Evolutionary conservation across 2,113 vertebrate genomes (phyloP).

Genomic region (Antechinus stuartii): DNA sequence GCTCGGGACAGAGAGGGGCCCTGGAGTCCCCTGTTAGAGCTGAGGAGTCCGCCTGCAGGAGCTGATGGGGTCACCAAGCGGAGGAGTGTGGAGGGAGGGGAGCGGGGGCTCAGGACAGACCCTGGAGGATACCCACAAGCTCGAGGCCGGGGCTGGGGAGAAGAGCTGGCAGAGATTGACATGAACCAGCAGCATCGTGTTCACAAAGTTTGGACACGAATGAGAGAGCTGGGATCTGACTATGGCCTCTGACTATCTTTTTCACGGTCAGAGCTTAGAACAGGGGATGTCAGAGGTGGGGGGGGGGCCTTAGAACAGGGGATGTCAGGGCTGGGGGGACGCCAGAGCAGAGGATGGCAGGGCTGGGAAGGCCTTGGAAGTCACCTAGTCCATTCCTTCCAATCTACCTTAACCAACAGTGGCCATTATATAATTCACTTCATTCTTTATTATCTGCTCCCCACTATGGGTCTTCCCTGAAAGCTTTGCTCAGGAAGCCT

Average conservation of each 20-base stretch:
- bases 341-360: too few relatives aligned
- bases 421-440: neutral
- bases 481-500: neutral
- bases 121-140: neutral
- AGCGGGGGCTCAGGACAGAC: neutral
- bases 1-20: neutral
- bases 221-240: neutral
- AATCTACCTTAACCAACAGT: neutral
- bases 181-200: neutral
- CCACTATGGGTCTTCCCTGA: neutral
- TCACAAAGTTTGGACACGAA: neutral
- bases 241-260: neutral
- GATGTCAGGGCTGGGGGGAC: too few relatives aligned
- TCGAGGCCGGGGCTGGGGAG: neutral
- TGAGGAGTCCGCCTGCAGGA: neutral
- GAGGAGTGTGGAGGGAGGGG: neutral
- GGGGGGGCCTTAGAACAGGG: too few relatives aligned
- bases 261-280: neutral
- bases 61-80: neutral
- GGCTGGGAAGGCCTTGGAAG: neutral
- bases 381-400: neutral
- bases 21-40: neutral
- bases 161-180: neutral
- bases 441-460: neutral
- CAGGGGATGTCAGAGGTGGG: neutral